Percentiles rank a stretch among this genome's conserved stretches.
Evolutionary conservation across 2,797 vertebrate species (phyloP).

Genomic region (Ciconia nigra): DNA sequence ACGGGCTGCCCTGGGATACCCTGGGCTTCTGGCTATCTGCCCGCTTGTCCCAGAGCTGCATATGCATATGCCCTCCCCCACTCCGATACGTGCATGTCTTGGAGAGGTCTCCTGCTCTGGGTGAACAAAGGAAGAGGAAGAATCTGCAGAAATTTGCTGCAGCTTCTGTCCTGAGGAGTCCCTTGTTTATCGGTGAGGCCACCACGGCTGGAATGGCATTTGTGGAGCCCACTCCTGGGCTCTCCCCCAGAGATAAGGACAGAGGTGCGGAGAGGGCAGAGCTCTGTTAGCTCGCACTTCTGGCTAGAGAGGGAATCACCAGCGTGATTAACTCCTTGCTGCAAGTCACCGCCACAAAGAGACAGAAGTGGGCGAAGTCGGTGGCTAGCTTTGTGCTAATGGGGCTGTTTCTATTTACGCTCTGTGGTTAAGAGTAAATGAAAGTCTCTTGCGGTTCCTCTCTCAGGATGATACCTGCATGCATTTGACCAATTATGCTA

Average conservation of each 20-base stretch:
- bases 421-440: neutral
- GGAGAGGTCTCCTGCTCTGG: neutral
- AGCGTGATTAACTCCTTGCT: neutral
- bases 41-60: neutral
- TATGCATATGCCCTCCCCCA: rapidly evolving
- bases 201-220: neutral
- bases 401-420: neutral
- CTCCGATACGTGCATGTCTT: rapidly evolving
- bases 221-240: neutral
- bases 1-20: neutral
- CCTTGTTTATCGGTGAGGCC: neutral
- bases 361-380: neutral
- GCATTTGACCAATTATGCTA: conserved; percentile 82
- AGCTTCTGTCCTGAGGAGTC: neutral
- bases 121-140: neutral
- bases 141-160: neutral
- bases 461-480: conserved; percentile 77
- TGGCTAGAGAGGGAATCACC: neutral
- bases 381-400: neutral
- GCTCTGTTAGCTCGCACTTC: neutral
- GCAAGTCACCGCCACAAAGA: neutral
- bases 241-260: neutral
- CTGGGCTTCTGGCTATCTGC: neutral
- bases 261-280: neutral
- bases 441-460: neutral